Evolutionary conservation across 2,113 vertebrate genomes (phyloP), one percentile per base, ranked within the genome.

Genomic region (Saccopteryx bilineata): DNA sequence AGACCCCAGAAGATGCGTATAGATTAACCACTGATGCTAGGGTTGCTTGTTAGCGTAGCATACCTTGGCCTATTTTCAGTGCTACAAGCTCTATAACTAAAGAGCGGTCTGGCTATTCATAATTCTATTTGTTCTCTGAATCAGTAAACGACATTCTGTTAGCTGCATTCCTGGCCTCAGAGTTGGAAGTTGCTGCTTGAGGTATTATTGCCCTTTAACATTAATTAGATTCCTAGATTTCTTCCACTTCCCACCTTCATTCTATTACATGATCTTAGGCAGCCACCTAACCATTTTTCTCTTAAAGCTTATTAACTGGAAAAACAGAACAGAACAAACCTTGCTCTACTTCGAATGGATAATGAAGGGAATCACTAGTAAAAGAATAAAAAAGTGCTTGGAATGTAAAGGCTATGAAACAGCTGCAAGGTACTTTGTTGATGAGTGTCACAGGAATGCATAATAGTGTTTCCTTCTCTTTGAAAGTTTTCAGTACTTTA

Each of bases 231-330:
- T 63, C 48, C 52, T 56, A 48, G 4, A 84, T 84, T 72, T 71
- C 71, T 78, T 84, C 48, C 39, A 11, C 5, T 26, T 24, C 23
- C 46, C 23, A 92, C 17, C 48, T 89, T 68, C 76, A 50, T 92
- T 56, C 85, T 79, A 26, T 46, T 28, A 5, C 31, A 26, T 56
- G 54, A 71, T 46, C 52, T 78, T 52, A 9, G 69, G 31, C 31
- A 84, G 31, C 52, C 7, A 39, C 61, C 79, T 84, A 76, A 69
- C 5, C 17, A 31, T 39, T 63, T 63, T 60, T 11, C 68, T 13
- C 7, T 90, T 61, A 84, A 90, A 15, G 2, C 24, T 92, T 95
- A 48, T 39, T 87, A 74, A 87, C 39, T 88, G 84, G 46, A 60
- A 4, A 75, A 48, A 33, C n/a, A 89, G 23, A 72, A 76, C 39